These are phyloP conservation scores for Indicator indicator DNA, from an alignment of 2,113 vertebrate genomes.

Conservation along the genomic window DNA sequence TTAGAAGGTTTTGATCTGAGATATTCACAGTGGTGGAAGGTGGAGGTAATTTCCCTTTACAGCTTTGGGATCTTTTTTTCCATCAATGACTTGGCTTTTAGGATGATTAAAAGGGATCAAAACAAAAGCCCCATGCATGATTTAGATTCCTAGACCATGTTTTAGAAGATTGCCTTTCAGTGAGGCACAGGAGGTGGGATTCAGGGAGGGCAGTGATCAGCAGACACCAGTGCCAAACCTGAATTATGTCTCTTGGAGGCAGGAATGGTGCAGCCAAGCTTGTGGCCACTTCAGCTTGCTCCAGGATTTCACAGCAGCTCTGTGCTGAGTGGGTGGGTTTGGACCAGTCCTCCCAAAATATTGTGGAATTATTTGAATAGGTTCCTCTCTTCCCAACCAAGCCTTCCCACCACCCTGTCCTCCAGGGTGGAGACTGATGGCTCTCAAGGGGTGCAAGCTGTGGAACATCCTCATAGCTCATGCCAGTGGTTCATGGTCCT, in stretches of 20 bases:
- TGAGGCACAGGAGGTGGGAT: background rate
- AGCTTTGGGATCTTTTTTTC: background rate
- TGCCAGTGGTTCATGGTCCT: background rate
- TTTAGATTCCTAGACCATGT: background rate
- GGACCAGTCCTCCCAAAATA: background rate
- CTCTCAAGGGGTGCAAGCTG: background rate
- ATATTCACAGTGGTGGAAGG: accelerated
- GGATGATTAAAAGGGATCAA: background rate
- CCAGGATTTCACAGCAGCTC: background rate
- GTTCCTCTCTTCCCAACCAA: background rate
- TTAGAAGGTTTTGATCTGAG: background rate
- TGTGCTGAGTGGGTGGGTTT: background rate
- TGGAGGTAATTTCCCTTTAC: background rate
- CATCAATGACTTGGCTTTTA: background rate
- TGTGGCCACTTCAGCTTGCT: background rate
- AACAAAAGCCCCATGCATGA: accelerated
- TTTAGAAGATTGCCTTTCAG: background rate
- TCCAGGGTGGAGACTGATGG: background rate
- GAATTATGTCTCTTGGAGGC: background rate
- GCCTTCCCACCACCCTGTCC: background rate
- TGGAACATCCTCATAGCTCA: background rate
- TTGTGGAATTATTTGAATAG: background rate
- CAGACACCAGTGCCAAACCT: background rate
- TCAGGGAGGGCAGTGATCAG: background rate
- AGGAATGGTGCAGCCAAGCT: background rate